Evolutionary conservation across 2,797 vertebrate species (phyloP).

Genomic region (Coranthus polyacanthus): DNA sequence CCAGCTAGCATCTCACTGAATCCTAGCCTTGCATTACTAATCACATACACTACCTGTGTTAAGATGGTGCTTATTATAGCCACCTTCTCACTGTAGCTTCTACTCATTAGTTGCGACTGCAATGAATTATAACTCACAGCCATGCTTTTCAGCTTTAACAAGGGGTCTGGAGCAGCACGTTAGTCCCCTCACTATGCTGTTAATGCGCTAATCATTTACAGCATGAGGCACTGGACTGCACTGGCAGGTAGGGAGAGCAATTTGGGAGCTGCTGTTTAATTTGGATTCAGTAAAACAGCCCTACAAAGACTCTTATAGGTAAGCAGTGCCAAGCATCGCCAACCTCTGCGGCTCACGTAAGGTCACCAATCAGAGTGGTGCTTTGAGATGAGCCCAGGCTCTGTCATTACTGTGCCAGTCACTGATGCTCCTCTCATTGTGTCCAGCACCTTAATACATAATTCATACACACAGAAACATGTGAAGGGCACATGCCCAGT

Average conservation of each 20-base stretch:
- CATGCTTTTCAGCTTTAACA: slow-evolving; percentile 69
- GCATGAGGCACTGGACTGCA: slow-evolving; percentile 30
- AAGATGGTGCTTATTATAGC: slow-evolving; percentile 62
- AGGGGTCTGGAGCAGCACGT: slow-evolving; percentile 70
- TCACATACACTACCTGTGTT: slow-evolving; percentile 52
- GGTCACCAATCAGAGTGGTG: slow-evolving; percentile 66
- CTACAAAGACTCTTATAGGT: not conserved
- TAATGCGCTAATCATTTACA: slow-evolving; percentile 76
- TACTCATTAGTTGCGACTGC: slow-evolving; percentile 72
- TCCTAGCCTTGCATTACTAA: slow-evolving; percentile 43
- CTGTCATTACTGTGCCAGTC: slow-evolving; percentile 70
- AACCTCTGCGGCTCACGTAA: slow-evolving; percentile 55
- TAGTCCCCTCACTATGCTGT: slow-evolving; percentile 64
- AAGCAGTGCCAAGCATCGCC: slow-evolving; percentile 32
- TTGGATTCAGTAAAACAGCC: slow-evolving; percentile 44
- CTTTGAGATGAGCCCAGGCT: slow-evolving; percentile 46
- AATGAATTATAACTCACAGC: slow-evolving; percentile 71
- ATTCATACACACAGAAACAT: slow-evolving; percentile 69
- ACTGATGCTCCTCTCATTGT: slow-evolving; percentile 56
- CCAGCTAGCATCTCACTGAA: slow-evolving; percentile 34
- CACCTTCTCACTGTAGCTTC: slow-evolving; percentile 67
- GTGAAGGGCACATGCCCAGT: slow-evolving; percentile 68
- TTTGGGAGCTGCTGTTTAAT: slow-evolving; percentile 60
- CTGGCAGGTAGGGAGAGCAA: slow-evolving; percentile 49
- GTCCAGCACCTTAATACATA: slow-evolving; percentile 69